Conservation (phyloP, 2,888 invertebrate genomes). For the Rhogogaster chlorosoma region DNA sequence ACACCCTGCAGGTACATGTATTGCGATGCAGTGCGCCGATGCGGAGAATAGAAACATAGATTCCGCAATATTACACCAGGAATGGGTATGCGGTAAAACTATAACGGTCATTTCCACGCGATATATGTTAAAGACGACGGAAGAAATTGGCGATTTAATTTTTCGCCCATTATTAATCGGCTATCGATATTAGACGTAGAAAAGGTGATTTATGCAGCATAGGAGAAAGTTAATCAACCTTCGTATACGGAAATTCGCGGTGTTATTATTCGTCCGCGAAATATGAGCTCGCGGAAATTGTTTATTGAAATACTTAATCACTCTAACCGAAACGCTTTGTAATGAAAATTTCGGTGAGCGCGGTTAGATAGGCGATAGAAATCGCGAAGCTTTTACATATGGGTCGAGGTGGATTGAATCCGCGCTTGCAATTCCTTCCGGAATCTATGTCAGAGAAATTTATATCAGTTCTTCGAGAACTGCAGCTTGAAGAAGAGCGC, state of each 20-base stretch:
- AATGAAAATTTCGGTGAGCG: background rate
- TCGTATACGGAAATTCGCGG: background rate
- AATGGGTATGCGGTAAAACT: background rate
- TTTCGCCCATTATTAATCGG: background rate
- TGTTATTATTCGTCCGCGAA: background rate
- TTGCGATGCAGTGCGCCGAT: conserved; percentile 1
- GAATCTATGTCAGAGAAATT: background rate
- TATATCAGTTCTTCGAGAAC: background rate
- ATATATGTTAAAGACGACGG: background rate
- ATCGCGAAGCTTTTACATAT: background rate
- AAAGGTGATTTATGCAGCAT: background rate
- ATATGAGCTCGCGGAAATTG: background rate
- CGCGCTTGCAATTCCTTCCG: background rate
- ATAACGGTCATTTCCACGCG: background rate
- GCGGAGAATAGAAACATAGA: background rate
- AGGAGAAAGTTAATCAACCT: background rate
- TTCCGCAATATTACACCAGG: background rate
- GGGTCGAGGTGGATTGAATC: background rate
- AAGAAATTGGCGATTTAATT: background rate
- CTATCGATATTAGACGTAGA: background rate
- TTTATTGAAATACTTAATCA: conserved; percentile 11
- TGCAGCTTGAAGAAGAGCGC: background rate
- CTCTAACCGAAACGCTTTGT: background rate
- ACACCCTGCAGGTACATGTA: background rate
- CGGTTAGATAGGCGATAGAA: background rate